Conservation (phyloP, 2,113 vertebrate genomes). For the Atherinomorus stipes region DNA sequence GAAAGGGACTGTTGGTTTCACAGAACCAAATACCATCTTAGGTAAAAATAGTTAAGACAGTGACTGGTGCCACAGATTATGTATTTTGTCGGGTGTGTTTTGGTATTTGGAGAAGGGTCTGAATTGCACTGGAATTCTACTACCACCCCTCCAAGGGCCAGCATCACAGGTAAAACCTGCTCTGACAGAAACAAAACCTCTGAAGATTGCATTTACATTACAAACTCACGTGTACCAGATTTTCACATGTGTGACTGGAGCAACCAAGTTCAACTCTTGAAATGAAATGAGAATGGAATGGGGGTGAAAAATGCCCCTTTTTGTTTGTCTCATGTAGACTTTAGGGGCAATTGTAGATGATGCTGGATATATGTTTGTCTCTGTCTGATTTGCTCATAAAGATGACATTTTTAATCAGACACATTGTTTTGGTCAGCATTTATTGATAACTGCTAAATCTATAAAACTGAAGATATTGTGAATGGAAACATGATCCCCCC, state of each 20-base stretch:
- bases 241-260: neutral
- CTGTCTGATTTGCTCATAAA: too few relatives aligned
- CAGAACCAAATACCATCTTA: slow-evolving; percentile 30
- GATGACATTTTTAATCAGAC: too few relatives aligned
- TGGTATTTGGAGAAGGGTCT: slow-evolving; percentile 50
- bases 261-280: neutral
- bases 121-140: neutral
- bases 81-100: slow-evolving; percentile 38
- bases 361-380: too few relatives aligned
- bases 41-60: slow-evolving; percentile 42
- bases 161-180: slow-evolving; percentile 57
- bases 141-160: neutral
- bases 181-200: slow-evolving; percentile 4
- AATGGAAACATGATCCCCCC: too few relatives aligned
- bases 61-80: neutral
- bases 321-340: too few relatives aligned
- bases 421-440: neutral
- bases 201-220: neutral
- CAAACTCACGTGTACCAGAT: neutral
- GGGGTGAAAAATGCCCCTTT: too few relatives aligned
- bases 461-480: too few relatives aligned
- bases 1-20: slow-evolving; percentile 3
- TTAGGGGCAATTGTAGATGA: too few relatives aligned
- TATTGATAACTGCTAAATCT: neutral
- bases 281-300: neutral